Evolutionary conservation across 1,140 invertebrate species (phyloP), one percentile per base, ranked within the genome.

Genomic region (Drosophila leontia): DNA sequence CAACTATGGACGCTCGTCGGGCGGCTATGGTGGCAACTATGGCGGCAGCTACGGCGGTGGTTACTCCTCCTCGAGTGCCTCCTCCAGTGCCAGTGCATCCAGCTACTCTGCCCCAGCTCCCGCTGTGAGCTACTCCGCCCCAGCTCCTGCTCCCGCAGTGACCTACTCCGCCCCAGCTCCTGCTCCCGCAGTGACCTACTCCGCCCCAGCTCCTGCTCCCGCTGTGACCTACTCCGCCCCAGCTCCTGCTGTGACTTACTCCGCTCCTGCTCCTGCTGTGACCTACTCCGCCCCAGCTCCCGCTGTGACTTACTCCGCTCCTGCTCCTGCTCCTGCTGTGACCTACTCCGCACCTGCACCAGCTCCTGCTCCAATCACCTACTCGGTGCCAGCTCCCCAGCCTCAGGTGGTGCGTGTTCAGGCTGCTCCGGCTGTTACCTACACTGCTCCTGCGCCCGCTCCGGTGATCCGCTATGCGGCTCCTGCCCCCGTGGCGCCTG

Each of bases 21-120:
- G 76, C 51, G 48, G 53, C 41, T 76, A 70, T 7, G 47, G 53
- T 4, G 74, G 80, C 19, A 35, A 48, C 13, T 71, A 68, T 53
- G 56, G 76, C 39, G 56, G 77, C 42, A 42, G 53, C 37, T 76
- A 70, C 2, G 47, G 53, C 23, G 47, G 47, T 3, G 74, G 80
- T 12, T 41, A 48, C 13, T 71, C 64, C 32, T 23, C 63, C 17
- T 71, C 65, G 5, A 72, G 79, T 37, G 68, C 78, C 32, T 68
- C 76, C 26, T 51, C 79, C 37, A 75, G 58, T 11, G 37, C 74
- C 37, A 76, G 37, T 29, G 53, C 74, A 47, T 29, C 69, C 45
- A 26, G 63, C 50, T 81, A 82, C 47, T 63, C 72, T 0, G 78
- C 78, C 0, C 78, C 78, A 1, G 78, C 78, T 35, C 71, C 72